Base-by-base conservation (phyloP, 2,113 vertebrate genomes). In the Turnix velox region DNA sequence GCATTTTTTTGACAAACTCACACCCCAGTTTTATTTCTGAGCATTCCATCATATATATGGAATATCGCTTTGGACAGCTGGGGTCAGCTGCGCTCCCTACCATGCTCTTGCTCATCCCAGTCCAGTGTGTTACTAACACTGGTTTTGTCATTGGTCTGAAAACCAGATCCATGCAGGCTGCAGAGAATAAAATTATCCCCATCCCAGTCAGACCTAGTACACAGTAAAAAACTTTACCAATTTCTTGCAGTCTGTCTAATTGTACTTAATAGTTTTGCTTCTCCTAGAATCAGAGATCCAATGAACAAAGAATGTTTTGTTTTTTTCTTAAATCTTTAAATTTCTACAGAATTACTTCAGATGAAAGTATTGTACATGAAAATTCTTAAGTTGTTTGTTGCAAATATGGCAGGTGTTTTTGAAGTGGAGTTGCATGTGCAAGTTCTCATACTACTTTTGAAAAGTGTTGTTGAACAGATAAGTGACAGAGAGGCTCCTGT, bases 21-120 rank as follows among this genome's bases (percentile, higher is more conserved):
- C 33, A 43, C 10, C 17, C 9, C 31, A 3, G 24, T 59, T 42
- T 51, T 37, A 59, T 3, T 28, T 19, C 43, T 58, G 42, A 61
- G 20, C 8, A 10, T 15, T 19, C 10, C 4, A 11, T 20, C 33
- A 18, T 0, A 2, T 3, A 24, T 18, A 25, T 0, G 6, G 33
- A 61, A 27, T 8, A 66, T 20, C 46, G 17, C 33, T 37, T 49
- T 20, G 33, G 42, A 43, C 67, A 67, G 16, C 6, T 7, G 0
- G 5, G 30, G 49, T 46, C 63, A 63, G 67, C 48, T 75, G 52
- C 16, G 37, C 39, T 30, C 43, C 31, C 25, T 40, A 14, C 52
- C 46, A 31, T 19, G 46, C 42, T 62, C 25, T 33, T 31, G 30
- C 61, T 25, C 39, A 25, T 4, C 6, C 2, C 6, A 3, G 27